Conservation (phyloP, 1,140 invertebrate genomes). For the Chironomus striatipennis region DNA sequence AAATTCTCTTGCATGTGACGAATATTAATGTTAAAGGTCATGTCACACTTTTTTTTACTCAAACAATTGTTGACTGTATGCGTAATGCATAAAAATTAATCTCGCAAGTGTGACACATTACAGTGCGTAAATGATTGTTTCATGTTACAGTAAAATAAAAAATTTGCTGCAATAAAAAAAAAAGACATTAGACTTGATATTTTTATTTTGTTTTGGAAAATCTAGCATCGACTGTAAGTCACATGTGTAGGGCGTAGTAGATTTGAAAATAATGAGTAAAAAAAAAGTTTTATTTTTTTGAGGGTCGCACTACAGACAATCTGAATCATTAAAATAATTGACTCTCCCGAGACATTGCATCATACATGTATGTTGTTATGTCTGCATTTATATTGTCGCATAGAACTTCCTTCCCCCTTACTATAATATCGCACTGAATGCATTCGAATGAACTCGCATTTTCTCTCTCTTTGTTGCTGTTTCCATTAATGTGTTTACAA, state of each 20-base stretch:
- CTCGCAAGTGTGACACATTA: constrained; percentile 6
- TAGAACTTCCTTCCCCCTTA: no score
- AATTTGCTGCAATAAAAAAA: not conserved
- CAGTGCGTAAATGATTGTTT: not conserved
- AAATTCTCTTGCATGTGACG: constrained; percentile 6
- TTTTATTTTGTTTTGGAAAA: not conserved
- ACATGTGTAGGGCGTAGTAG: not conserved
- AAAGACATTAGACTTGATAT: not conserved
- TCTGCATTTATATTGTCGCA: no score
- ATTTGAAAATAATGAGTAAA: not conserved
- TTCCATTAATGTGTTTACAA: no score
- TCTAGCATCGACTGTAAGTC: not conserved
- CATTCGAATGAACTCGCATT: no score
- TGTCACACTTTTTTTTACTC: not conserved
- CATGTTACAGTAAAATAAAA: not conserved
- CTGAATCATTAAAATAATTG: not conserved
- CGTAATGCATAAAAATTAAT: constrained; percentile 9
- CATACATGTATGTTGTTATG: not conserved
- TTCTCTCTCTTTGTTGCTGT: no score
- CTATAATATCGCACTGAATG: no score
- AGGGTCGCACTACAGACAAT: not conserved
- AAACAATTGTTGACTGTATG: not conserved
- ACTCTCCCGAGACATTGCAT: constrained; percentile 1
- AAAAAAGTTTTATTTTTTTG: not conserved
- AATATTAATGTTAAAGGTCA: constrained; percentile 9